Conservation (phyloP, 64 coral and sea anemone species). For the Montipora foliosa region DNA sequence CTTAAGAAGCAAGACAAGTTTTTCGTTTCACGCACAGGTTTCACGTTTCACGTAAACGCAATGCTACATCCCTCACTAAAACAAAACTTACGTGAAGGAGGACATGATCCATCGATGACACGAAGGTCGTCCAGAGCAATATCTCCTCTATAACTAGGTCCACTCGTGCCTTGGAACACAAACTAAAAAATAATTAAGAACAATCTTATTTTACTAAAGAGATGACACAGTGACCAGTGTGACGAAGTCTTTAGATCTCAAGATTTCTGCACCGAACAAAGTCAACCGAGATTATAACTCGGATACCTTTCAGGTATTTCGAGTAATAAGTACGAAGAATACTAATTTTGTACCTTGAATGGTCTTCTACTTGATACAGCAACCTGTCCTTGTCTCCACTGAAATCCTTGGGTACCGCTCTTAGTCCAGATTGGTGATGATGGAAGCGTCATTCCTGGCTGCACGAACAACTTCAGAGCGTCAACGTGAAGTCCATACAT, state of each 20-base stretch:
- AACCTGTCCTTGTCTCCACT: slow-evolving; percentile 81
- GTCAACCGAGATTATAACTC: too few species aligned
- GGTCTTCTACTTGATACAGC: slow-evolving; percentile 46
- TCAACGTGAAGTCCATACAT: slow-evolving; percentile 96
- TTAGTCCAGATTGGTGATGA: slow-evolving; percentile 76
- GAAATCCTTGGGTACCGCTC: slow-evolving; percentile 84
- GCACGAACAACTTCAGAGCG: slow-evolving; percentile 70
- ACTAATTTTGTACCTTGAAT: slow-evolving; percentile 59
- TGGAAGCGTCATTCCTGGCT: slow-evolving; percentile 48
- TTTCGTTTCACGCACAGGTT: too few species aligned
- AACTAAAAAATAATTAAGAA: slow-evolving; percentile 38
- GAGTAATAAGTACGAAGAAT: too few species aligned
- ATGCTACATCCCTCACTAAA: background rate
- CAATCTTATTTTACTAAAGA: too few species aligned
- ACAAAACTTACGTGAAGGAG: slow-evolving; percentile 43
- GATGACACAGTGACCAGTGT: too few species aligned
- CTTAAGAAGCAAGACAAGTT: too few species aligned
- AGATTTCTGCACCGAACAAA: too few species aligned
- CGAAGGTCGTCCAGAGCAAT: slow-evolving; percentile 85
- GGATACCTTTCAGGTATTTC: too few species aligned
- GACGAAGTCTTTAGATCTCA: too few species aligned
- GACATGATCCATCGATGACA: slow-evolving; percentile 53
- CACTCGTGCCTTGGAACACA: slow-evolving; percentile 84
- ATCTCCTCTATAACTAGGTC: slow-evolving; percentile 74
- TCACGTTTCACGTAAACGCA: too few species aligned